phyloP scores from a whole-genome alignment of 2,113 vertebrate genomes.

The Variabilichromis moorii region DNA sequence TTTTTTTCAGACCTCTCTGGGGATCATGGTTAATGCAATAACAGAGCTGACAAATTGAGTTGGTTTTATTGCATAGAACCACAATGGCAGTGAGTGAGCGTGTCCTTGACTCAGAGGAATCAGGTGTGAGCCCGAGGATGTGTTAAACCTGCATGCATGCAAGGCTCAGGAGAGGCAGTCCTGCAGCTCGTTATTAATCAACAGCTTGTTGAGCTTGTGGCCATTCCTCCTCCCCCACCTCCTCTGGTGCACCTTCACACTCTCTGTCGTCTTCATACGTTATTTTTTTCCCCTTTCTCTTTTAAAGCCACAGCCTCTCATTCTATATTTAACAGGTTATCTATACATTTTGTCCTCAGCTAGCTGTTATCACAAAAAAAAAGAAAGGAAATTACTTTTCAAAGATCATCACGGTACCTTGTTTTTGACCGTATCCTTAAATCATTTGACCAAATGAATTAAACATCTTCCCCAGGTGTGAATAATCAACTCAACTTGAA shows the following conservation, averaged over 20 bases:
- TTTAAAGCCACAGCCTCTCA: background rate
- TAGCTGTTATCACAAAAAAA: background rate
- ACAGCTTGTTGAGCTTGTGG: constrained; percentile 46
- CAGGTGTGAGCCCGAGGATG: constrained; percentile 33
- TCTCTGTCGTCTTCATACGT: background rate
- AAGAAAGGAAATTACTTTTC: background rate
- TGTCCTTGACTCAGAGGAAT: constrained; percentile 52
- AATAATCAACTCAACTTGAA: background rate
- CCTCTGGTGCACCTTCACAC: background rate
- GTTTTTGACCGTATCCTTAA: background rate
- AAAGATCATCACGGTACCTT: background rate
- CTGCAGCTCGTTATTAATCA: constrained; percentile 57
- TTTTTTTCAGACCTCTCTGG: background rate
- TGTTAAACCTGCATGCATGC: constrained; percentile 18
- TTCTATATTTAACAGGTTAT: background rate
- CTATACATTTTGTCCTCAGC: constrained; percentile 4
- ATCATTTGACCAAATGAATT: background rate
- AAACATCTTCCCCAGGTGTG: background rate
- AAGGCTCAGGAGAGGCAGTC: constrained; percentile 20
- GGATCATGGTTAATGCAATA: constrained; percentile 25
- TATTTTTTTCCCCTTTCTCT: background rate
- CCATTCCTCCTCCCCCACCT: background rate
- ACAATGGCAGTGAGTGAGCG: constrained; percentile 10
- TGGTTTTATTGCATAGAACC: constrained; percentile 32
- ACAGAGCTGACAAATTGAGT: constrained; percentile 48